A percentile compares a stretch with the other conserved stretches of the same genome.
Conservation (phyloP, 2,113 vertebrate genomes). For the Onychostoma macrolepis region DNA sequence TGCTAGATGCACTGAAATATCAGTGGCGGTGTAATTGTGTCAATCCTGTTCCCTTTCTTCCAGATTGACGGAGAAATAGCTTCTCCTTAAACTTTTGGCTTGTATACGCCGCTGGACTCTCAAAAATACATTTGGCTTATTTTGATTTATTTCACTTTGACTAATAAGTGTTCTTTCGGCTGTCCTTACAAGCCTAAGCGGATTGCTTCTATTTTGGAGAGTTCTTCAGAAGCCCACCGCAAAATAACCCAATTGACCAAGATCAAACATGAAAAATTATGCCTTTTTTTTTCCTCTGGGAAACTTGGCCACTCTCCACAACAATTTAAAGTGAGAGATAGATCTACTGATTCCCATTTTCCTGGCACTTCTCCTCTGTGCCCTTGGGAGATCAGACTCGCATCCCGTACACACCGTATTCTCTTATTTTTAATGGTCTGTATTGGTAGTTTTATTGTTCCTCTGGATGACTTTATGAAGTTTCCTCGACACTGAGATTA, state of each 20-base stretch:
- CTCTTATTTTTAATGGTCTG: not conserved
- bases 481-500: not conserved
- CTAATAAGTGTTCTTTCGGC: conserved; percentile 2
- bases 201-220: conserved; percentile 2
- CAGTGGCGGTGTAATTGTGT: not conserved
- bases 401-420: not conserved
- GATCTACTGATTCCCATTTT: conserved; percentile 17
- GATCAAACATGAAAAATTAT: conserved; percentile 39
- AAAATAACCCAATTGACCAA: conserved; percentile 35
- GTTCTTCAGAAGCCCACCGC: not conserved
- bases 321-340: conserved; percentile 8
- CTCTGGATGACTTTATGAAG: not conserved
- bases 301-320: conserved; percentile 31
- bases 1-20: not conserved
- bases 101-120: not conserved
- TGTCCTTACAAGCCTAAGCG: conserved; percentile 17
- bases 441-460: not conserved
- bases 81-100: conserved; percentile 22
- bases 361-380: not conserved
- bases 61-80: conserved; percentile 8
- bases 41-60: not conserved
- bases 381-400: not conserved
- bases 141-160: conserved; percentile 9
- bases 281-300: conserved; percentile 1
- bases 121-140: conserved; percentile 20